Conservation (phyloP, 2,888 invertebrate genomes). For the Phymatocera aterrima region DNA sequence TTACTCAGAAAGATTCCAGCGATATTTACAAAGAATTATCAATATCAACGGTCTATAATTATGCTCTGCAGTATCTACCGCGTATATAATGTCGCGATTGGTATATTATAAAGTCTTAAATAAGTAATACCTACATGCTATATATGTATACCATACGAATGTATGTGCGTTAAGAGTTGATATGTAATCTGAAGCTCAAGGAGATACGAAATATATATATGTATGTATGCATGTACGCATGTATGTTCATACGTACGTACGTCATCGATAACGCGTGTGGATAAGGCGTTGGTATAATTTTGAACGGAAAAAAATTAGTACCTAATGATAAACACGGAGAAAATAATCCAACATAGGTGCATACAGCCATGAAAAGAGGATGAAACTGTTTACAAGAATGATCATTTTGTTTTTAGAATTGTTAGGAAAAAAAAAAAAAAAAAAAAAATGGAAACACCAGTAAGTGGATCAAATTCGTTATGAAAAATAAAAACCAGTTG, state of each 20-base stretch:
- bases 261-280: too few species aligned
- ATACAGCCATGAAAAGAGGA: neutral
- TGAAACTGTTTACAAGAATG: neutral
- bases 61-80: neutral
- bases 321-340: neutral
- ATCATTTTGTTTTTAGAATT: too few species aligned
- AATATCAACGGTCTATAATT: neutral
- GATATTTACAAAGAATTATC: slow-evolving; percentile 18
- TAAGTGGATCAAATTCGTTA: neutral
- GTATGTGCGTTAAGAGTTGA: slow-evolving; percentile 4
- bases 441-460: neutral
- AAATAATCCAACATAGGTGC: neutral
- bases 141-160: too few species aligned
- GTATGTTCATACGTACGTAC: neutral
- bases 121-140: too few species aligned
- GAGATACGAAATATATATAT: slow-evolving; percentile 12
- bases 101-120: slow-evolving; percentile 12
- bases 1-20: too few species aligned
- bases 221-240: too few species aligned
- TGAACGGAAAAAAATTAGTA: neutral
- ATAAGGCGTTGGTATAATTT: too few species aligned
- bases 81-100: neutral
- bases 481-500: neutral
- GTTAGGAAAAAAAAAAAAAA: neutral
- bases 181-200: neutral